Base-by-base conservation (phyloP, 2,113 vertebrate genomes). In the Peromyscus polionotus region DNA sequence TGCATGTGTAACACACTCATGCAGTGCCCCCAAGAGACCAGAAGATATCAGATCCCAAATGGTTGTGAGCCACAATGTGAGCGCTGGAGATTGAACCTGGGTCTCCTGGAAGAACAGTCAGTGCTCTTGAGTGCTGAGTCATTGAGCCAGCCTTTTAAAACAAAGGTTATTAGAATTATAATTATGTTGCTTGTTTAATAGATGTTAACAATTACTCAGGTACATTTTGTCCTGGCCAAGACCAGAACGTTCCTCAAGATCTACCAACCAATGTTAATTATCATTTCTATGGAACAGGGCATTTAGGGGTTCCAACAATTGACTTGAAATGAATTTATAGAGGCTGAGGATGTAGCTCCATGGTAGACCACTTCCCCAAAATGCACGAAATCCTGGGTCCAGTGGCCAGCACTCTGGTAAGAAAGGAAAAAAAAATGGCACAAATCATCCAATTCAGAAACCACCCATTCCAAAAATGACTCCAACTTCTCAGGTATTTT, bases 281-380 rank as follows among this genome's bases (percentile, higher is more conserved):
- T 68, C 48, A 63, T 68, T 92, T 90, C 45, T 65, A 33, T 13
- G 39, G 42, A 95, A 51, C 65, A 84, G 59, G 14, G 5, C 20
- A 76, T 51, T n/a, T 65, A 79, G 2, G 22, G 57, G 54, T n/a
- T 86, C 45, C 90, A 79, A 91, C 12, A 88, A 93, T 19, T n/a
- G 54, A 86, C 76, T 94, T 85, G 80, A 68, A 94, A 57, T 76
- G 26, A 91, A 88, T 59, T 90, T 97, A 89, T 67, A 79, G 70
- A 63, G 42, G 24, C 7, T 81, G 10, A 2, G 6, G 7, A 61
- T 61, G 33, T 7, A 11, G 10, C 1, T 54, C 31, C 51, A 13
- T 59, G 24, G 31, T 48, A 72, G 10, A 48, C 6, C 3, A 36
- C 42, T 45, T 70, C 28, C 28, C 45, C 26, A 48, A 14, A 3